These are phyloP conservation scores for Cricetomys ansorgei DNA, from an alignment of 2,113 vertebrate genomes.

Conservation along the genomic window DNA sequence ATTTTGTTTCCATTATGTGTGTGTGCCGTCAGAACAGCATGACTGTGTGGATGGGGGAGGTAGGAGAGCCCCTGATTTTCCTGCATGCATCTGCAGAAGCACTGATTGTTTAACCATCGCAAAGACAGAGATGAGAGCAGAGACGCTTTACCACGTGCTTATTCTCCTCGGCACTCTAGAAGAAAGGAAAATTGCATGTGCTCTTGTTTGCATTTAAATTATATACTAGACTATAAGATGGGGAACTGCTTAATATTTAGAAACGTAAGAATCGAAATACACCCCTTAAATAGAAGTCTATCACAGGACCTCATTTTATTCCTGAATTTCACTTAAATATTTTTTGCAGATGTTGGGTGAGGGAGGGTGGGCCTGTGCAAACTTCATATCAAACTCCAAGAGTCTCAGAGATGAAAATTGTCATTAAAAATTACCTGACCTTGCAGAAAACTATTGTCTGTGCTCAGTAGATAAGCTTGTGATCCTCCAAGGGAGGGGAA, in stretches of 20 bases:
- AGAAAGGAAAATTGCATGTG: constrained; percentile 51
- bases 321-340: constrained; percentile 6
- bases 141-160: constrained; percentile 41
- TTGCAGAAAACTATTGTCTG: constrained; percentile 3
- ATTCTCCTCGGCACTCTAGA: constrained; percentile 55
- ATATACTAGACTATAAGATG: constrained; percentile 27
- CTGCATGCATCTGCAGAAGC: constrained; percentile 80
- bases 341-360: neutral
- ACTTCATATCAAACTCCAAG: constrained; percentile 40
- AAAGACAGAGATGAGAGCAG: constrained; percentile 66
- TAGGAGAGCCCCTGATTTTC: constrained; percentile 84
- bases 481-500: constrained; percentile 25
- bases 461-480: constrained; percentile 26
- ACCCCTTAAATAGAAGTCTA: constrained; percentile 46
- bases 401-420: constrained; percentile 49
- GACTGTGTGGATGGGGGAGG: constrained; percentile 83
- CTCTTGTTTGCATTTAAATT: constrained; percentile 32
- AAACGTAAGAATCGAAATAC: constrained; percentile 31
- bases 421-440: constrained; percentile 38
- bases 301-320: constrained; percentile 47
- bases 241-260: constrained; percentile 57
- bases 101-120: constrained; percentile 76
- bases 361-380: neutral
- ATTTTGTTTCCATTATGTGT: constrained; percentile 85
- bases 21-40: constrained; percentile 82